Evolutionary conservation across 2,888 invertebrate species (phyloP).

Genomic region (Ophion costatus): DNA sequence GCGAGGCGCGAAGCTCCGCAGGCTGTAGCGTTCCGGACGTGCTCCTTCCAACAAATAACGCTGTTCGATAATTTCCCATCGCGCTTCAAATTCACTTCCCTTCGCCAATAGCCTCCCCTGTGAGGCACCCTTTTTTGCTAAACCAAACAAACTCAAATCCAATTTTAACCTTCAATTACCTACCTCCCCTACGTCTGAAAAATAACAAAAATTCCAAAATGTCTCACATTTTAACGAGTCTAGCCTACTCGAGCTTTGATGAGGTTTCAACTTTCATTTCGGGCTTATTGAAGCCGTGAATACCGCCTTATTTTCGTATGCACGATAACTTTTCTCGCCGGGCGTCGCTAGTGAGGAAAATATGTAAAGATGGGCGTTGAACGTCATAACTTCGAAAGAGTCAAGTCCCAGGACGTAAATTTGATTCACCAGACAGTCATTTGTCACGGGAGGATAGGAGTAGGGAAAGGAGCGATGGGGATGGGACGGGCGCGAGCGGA

Average conservation of each 20-base stretch:
- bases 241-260: too few relatives aligned
- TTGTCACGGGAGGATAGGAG: conserved; percentile 11
- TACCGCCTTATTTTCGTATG: conserved; percentile 10
- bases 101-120: background rate
- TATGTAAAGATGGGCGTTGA: conserved; percentile 15
- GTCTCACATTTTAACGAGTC: too few relatives aligned
- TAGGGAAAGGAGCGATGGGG: background rate
- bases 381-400: conserved; percentile 14
- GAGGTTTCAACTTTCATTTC: background rate
- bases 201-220: background rate
- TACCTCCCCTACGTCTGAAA: background rate
- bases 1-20: background rate
- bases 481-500: background rate
- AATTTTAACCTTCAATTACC: background rate
- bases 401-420: conserved; percentile 21
- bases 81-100: background rate
- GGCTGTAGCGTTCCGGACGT: background rate
- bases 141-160: background rate
- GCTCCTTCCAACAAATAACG: background rate
- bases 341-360: background rate
- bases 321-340: background rate
- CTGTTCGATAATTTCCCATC: background rate
- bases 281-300: background rate
- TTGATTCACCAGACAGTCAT: conserved; percentile 39
- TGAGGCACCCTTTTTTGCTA: background rate